Conservation (phyloP, 2,113 vertebrate genomes). For the Acrocephalus arundinaceus region DNA sequence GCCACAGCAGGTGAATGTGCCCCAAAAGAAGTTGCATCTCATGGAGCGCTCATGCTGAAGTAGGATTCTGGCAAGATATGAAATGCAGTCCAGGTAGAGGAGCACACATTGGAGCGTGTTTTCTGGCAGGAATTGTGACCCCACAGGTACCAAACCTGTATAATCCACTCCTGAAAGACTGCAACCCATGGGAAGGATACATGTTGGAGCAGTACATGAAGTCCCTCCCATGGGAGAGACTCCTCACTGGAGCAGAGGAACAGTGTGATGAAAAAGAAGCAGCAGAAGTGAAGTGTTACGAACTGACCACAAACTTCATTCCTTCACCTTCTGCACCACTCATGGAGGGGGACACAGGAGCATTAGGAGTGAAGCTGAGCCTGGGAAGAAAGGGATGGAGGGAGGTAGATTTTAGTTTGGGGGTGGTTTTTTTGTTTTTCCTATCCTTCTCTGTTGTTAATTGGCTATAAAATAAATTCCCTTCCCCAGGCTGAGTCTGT, state of each 20-base stretch:
- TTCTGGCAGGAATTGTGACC: not conserved
- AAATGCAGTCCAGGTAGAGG: not conserved
- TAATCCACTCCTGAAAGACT: not conserved
- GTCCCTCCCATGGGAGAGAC: not conserved
- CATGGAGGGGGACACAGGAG: not conserved
- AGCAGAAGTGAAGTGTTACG: not conserved
- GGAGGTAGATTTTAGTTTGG: not conserved
- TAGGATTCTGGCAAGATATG: not conserved
- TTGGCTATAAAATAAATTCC: not conserved
- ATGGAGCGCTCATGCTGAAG: not conserved
- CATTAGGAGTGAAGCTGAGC: not conserved
- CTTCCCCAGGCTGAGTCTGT: not conserved
- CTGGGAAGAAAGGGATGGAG: not conserved
- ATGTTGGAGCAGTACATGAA: not conserved
- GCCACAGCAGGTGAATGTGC: not conserved
- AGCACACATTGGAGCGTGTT: not conserved
- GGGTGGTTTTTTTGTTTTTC: not conserved
- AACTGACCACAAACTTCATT: not conserved
- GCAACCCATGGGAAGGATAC: not conserved
- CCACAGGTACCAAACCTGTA: accelerated
- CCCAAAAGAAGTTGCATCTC: not conserved
- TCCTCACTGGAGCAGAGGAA: not conserved
- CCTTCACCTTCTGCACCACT: not conserved
- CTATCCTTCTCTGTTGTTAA: not conserved
- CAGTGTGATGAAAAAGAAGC: not conserved